phyloP scores from a whole-genome alignment of 2,113 vertebrate species.

The Eublepharis macularius region DNA sequence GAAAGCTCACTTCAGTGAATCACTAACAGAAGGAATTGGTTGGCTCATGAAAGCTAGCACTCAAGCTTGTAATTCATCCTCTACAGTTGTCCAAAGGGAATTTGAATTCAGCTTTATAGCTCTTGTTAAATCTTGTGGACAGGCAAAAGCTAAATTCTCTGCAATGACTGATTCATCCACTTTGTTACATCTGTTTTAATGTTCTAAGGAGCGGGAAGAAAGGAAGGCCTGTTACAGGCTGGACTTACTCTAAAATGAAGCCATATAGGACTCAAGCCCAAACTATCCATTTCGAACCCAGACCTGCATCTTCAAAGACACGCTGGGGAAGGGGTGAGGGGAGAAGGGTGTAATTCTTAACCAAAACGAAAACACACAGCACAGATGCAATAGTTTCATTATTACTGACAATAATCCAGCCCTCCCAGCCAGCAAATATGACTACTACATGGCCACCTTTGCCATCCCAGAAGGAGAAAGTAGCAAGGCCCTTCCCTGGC shows the following conservation, averaged over 20 bases:
- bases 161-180: background rate
- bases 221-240: background rate
- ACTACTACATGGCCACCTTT: too few relatives aligned
- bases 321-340: background rate
- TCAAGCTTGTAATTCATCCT: too few relatives aligned
- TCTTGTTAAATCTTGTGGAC: background rate
- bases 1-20: too few relatives aligned
- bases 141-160: background rate
- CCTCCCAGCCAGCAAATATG: too few relatives aligned
- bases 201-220: background rate
- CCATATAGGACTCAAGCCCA: background rate
- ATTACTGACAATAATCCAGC: background rate
- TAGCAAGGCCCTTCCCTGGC: too few relatives aligned
- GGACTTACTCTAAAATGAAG: background rate
- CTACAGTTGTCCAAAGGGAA: too few relatives aligned
- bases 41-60: too few relatives aligned
- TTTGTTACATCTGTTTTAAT: background rate
- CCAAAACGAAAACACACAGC: background rate
- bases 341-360: too few relatives aligned
- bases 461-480: too few relatives aligned
- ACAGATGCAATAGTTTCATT: too few relatives aligned
- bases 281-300: background rate
- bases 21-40: too few relatives aligned
- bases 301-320: background rate
- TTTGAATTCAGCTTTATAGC: too few relatives aligned